These are phyloP conservation scores for Chromis chromis DNA, from an alignment of 2,797 vertebrate genomes.

Conservation along the genomic window DNA sequence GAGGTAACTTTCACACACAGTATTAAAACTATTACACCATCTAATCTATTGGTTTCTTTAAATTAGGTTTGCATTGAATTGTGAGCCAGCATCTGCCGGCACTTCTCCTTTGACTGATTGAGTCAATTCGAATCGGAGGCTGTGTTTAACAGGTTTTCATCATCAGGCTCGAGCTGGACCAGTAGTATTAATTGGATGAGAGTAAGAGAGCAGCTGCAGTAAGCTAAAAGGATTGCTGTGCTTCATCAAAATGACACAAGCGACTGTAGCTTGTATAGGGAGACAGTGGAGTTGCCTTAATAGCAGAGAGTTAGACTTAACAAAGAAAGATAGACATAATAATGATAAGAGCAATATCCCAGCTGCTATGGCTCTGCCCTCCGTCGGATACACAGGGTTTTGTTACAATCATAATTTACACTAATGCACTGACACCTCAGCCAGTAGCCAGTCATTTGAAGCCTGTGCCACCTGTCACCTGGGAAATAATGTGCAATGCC, in stretches of 20 bases:
- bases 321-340: slow-evolving; percentile 62
- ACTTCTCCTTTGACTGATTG: slow-evolving; percentile 29
- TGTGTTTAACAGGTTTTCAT: slow-evolving; percentile 18
- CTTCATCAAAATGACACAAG: slow-evolving; percentile 43
- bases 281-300: slow-evolving; percentile 44
- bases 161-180: slow-evolving; percentile 19
- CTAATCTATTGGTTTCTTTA: slow-evolving; percentile 27
- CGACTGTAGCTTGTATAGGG: background rate
- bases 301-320: slow-evolving; percentile 52
- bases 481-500: slow-evolving; percentile 64
- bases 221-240: slow-evolving; percentile 1
- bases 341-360: slow-evolving; percentile 63
- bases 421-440: slow-evolving; percentile 64
- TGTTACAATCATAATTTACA: slow-evolving; percentile 71
- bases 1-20: slow-evolving; percentile 43
- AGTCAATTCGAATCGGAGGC: background rate
- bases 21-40: slow-evolving; percentile 34
- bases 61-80: slow-evolving; percentile 44
- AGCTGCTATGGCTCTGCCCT: slow-evolving; percentile 37
- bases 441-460: slow-evolving; percentile 50
- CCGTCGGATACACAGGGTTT: slow-evolving; percentile 44
- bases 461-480: slow-evolving; percentile 57
- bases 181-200: slow-evolving; percentile 36
- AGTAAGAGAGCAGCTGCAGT: slow-evolving; percentile 1
- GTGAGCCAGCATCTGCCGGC: slow-evolving; percentile 5